Conservation (phyloP, 37 sponge, comb jelly and placozoan species). For the Cliona cf. orientalis region DNA sequence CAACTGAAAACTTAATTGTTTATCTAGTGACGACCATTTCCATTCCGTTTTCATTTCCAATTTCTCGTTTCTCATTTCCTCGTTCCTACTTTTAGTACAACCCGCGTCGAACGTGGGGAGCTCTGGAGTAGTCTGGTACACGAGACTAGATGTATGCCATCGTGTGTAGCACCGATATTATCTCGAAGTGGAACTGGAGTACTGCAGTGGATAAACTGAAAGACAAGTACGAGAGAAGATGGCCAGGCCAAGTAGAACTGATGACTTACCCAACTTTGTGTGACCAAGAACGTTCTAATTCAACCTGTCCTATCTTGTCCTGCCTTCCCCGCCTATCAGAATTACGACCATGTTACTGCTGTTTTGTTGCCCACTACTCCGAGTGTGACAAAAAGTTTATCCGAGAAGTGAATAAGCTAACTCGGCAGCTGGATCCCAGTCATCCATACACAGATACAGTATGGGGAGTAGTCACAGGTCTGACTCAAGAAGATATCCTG, state of each 20-base stretch:
- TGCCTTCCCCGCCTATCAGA: conserved; percentile 25
- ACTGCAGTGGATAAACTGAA: conserved; percentile 15
- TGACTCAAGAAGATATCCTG: conserved; percentile 48
- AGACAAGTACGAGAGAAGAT: conserved; percentile 38
- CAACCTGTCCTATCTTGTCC: neutral
- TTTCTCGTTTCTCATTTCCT: no score
- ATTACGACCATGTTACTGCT: conserved; percentile 45
- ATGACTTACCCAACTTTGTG: no score
- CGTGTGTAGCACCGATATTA: conserved; percentile 25
- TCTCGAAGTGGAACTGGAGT: conserved; percentile 21
- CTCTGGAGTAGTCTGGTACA: no score
- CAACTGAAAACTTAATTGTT: no score
- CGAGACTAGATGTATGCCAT: conserved; percentile 74
- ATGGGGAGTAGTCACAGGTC: conserved; percentile 78
- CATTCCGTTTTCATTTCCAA: no score
- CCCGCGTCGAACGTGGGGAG: no score
- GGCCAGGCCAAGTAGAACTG: conserved; percentile 46
- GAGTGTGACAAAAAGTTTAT: conserved; percentile 57
- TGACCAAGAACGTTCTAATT: no score
- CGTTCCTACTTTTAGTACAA: no score
- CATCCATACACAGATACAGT: conserved; percentile 66
- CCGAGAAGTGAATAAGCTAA: conserved; percentile 34
- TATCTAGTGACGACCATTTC: no score
- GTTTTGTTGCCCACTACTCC: conserved; percentile 61
- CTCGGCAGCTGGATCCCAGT: conserved; percentile 60